Evolutionary conservation across 1,140 invertebrate species (phyloP), one percentile per base, ranked within the genome.

Genomic region (Grapholita molesta): DNA sequence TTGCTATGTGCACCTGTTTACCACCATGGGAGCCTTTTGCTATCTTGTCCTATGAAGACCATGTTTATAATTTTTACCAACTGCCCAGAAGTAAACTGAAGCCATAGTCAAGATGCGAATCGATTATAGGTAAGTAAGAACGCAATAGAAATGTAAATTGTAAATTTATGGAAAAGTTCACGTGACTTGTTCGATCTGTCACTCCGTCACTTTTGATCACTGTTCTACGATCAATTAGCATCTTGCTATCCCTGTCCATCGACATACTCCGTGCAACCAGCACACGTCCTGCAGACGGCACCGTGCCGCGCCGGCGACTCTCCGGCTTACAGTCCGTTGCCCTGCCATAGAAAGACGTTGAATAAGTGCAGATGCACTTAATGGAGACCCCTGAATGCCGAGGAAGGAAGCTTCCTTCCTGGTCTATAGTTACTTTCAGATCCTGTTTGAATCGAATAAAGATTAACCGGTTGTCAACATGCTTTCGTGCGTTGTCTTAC

Each of bases 391-490:
- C 53, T 25, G 53, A 28, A 55, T 55, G 42, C 42, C 42, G 21
- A 18, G 42, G 42, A 48, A 48, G 42, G 53, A 18, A 55, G 12
- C 53, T 55, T 55, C 53, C 53, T 55, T 55, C 53, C 53, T 24
- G 53, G 53, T 55, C 18, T 11, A 48, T 21, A 48, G 18, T 48
- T 48, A 48, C 38, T 42, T 42, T 42, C 15, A 18, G 21, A 48
- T 21, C 42, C 18, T 48, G 42, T 48, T 48, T 21, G 38, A 21
- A 7, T 21, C 15, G 2, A 21, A 21, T 8, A 15, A n/a, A 21
- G 15, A 48, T 38, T 38, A 38, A 38, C 35, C 12, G 42, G 6
- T 21, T 48, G 2, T 1, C n/a, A n/a, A n/a, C 4, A 38, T 15
- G n/a, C 15, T 38, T 15, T 12, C 3, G 3, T 3, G 4, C 32